These are phyloP conservation scores for Diaphora mendica DNA, from an alignment of 2,888 invertebrate species.

Conservation along the genomic window DNA sequence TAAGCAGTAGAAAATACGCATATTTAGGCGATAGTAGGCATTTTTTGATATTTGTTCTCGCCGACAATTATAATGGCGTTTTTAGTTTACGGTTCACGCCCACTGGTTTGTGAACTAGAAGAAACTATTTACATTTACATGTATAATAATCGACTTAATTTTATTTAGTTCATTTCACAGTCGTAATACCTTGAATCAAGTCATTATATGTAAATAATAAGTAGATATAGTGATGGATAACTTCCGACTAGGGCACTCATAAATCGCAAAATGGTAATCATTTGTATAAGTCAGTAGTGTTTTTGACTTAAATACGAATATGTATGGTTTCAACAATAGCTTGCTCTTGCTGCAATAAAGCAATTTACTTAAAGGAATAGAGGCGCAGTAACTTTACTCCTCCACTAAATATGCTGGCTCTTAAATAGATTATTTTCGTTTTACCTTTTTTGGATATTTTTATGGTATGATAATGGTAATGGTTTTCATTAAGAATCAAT, in stretches of 20 bases:
- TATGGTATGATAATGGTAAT: no score
- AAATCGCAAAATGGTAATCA: neutral
- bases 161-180: slow-evolving; percentile 11
- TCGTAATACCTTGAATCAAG: neutral
- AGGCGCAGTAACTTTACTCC: neutral
- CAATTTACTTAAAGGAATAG: neutral
- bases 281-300: neutral
- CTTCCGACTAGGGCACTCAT: neutral
- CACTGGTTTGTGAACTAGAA: slow-evolving; percentile 13
- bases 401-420: neutral
- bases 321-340: neutral
- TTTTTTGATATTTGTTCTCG: slow-evolving; percentile 42
- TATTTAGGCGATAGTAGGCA: slow-evolving; percentile 56
- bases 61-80: slow-evolving; percentile 33
- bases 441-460: neutral
- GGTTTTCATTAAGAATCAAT: no score
- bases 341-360: neutral
- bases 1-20: slow-evolving; percentile 77
- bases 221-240: neutral
- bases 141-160: slow-evolving; percentile 13
- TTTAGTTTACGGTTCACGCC: slow-evolving; percentile 18
- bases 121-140: slow-evolving; percentile 7
- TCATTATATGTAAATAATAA: neutral
- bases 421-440: no score
- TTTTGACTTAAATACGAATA: neutral